Conservation (phyloP, 2,888 invertebrate species). For the Cremastinae sp. region DNA sequence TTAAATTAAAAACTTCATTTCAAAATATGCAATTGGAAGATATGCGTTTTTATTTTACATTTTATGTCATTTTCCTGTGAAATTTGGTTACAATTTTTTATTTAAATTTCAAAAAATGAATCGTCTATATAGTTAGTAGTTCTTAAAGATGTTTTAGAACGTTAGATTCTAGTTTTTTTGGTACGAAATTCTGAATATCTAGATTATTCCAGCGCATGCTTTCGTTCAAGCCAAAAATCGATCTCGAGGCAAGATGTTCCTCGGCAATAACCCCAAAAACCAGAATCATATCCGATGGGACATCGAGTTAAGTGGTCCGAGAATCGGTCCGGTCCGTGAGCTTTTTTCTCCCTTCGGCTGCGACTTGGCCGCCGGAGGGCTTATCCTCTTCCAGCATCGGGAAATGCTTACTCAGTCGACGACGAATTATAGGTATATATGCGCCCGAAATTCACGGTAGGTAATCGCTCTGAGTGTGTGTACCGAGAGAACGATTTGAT, state of each 20-base stretch:
- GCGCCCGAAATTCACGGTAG: background rate
- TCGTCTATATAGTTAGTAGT: too few species aligned
- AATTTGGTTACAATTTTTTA: too few species aligned
- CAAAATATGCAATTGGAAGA: too few species aligned
- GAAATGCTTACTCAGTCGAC: slow-evolving; percentile 74
- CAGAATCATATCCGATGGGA: slow-evolving; percentile 64
- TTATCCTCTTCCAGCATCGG: slow-evolving; percentile 59
- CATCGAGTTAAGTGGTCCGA: slow-evolving; percentile 70
- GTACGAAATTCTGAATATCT: background rate
- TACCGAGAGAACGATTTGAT: slow-evolving; percentile 13
- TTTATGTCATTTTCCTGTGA: too few species aligned
- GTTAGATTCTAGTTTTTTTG: background rate
- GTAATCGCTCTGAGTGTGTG: slow-evolving; percentile 13
- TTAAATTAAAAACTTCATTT: too few species aligned
- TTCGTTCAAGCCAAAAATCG: slow-evolving; percentile 62
- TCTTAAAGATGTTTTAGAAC: too few species aligned
- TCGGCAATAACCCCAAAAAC: slow-evolving; percentile 56
- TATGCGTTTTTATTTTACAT: too few species aligned
- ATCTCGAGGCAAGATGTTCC: slow-evolving; percentile 60
- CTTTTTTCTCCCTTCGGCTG: slow-evolving; percentile 42
- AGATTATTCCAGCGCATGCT: slow-evolving; percentile 47
- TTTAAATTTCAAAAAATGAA: too few species aligned
- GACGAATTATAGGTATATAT: slow-evolving; percentile 68
- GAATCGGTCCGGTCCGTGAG: slow-evolving; percentile 64
- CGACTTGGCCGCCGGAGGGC: slow-evolving; percentile 44